Evolutionary conservation across 2,888 invertebrate species (phyloP), one percentile per base, ranked within the genome.

Genomic region (Microchrysa polita): DNA sequence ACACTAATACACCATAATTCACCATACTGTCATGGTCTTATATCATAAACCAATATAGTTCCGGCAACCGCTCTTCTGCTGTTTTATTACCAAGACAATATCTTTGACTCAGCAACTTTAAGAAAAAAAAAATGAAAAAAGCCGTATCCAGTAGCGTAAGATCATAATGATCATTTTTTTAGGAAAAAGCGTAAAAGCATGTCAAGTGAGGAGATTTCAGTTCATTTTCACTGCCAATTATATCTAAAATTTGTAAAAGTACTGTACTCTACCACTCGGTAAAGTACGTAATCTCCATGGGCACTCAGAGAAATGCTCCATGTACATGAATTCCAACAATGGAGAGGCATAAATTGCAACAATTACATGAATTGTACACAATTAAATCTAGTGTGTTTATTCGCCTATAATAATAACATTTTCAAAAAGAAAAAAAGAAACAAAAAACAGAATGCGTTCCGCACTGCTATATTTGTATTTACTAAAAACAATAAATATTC

Each of bases 341-440:
- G 34, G 40, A 42, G 40, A 61, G 16, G 23, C 34, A 63, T 16
- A 16, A 63, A 63, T 63, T 63, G 61, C 61, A 40, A 63, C 42
- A 63, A 63, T 63, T 63, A 63, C 61, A 63, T 63, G 61, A 63
- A 63, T 10, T 34, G 60, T 27, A 60, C 27, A 14, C 7, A 23
- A 60, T 27, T 20, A n/a, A 10, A 55, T 5, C 18, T 1, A 7
- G 55, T 55, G 2, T 20, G 55, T 48, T n/a, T n/a, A 48, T n/a
- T 48, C 27, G 27, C 27, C 48, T 48, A 42, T 12, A 42, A 42
- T 42, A 34, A 34, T 34, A 34, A 34, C 7, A 2, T 34, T 34
- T 34, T 7, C 7, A 34, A 34, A 34, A 34, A n/a, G n/a, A n/a
- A n/a, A n/a, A n/a, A n/a, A n/a, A n/a, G n/a, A n/a, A n/a, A n/a